Evolutionary conservation across 2,888 invertebrate species (phyloP).

Genomic region (Hemithea aestivaria): DNA sequence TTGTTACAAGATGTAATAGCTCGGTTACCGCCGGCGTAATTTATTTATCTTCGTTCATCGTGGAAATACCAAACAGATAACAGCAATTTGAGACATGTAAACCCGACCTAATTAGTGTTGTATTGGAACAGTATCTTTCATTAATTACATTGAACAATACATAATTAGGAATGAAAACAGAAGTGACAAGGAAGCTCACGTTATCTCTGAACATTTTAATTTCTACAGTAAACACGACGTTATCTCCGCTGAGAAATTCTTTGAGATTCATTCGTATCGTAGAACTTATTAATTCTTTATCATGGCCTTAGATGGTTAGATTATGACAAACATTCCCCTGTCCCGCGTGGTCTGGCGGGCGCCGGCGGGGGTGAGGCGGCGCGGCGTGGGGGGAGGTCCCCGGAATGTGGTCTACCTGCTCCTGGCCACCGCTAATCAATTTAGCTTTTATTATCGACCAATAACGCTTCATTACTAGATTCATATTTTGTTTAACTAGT

Average conservation of each 20-base stretch:
- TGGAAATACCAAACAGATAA: no score
- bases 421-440: conserved; percentile 74
- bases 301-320: conserved; percentile 51
- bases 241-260: conserved; percentile 16
- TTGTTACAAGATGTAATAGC: conserved; percentile 6
- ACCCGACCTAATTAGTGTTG: no score
- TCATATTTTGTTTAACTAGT: conserved; percentile 59
- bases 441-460: conserved; percentile 75
- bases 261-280: conserved; percentile 27
- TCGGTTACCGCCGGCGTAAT: neutral
- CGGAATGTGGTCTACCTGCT: conserved; percentile 76
- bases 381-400: conserved; percentile 32
- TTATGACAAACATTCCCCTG: conserved; percentile 62
- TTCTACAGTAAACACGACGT: neutral
- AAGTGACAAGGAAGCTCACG: no score
- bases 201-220: neutral
- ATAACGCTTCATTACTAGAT: conserved; percentile 72
- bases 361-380: conserved; percentile 14
- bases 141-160: no score
- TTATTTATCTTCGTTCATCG: no score
- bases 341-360: conserved; percentile 34
- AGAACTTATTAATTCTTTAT: conserved; percentile 51
- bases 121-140: no score
- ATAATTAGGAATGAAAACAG: no score
- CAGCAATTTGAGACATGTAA: no score